Evolutionary conservation across 1,140 invertebrate genomes (phyloP), one percentile per base, ranked within the genome.

Genomic region (Anagrus nilaparvatae): DNA sequence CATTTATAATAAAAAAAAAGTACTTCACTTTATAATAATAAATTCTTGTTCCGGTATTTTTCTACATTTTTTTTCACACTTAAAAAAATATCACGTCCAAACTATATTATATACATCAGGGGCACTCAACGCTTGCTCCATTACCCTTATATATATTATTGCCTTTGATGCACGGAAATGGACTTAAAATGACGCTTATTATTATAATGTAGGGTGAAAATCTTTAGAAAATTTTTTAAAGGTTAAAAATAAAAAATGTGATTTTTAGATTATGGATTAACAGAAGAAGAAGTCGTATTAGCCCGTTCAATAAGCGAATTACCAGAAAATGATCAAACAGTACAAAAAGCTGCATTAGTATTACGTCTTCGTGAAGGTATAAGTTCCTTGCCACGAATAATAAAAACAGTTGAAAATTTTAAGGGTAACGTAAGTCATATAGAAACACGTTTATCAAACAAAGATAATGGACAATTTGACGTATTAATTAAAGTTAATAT

Each of bases 351-450:
- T 19, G 84, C 84, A 12, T 54, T 95, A 17, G 72, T 96, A 24
- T 67, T 97, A 12, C 80, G 81, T 32, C 69, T 96, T 51, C 81
- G 82, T 47, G 90, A 95, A 52, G 87, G 87, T 16, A 87, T 94
- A 70, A 77, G 78, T 32, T 81, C 84, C 9, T 65, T 96, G 27
- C 81, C 87, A 0, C 75, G 87, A 40, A 85, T 95, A 46, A 70
- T 97, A 4, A 91, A 92, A 60, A 83, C 86, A 20, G 84, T 96
- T 56, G 90, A 97, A 73, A 91, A 88, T 55, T 89, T 84, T 68
- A 85, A 90, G 58, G 88, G 89, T 16, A 70, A 67, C 27, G 80
- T 96, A 13, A 76, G 80, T 27, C 92, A 96, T 60, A 74, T 97
- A 25, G 93, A 97, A 61, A 90, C 89, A 1, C 77, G 93, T 5